Conservation (phyloP, 30 jellyfish, hydroid and myxozoan genomes). For the Hydractinia echinata region DNA sequence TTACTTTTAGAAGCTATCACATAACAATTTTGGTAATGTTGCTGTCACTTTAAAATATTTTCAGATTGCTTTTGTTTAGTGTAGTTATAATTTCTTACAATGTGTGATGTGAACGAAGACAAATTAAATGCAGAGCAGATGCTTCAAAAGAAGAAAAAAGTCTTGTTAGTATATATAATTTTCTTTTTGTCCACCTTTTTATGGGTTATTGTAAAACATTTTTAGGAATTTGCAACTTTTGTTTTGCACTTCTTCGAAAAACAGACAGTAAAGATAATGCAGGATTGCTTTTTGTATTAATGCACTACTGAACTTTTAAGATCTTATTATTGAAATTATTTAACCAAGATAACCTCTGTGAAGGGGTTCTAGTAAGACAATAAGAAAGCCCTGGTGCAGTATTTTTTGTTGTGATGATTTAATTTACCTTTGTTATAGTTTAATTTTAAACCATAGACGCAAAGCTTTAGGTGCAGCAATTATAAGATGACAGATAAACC, state of each 20-base stretch:
- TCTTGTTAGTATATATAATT: not conserved
- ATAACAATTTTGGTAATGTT: no score
- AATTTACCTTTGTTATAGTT: not conserved
- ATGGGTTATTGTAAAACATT: not conserved
- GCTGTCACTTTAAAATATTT: no score
- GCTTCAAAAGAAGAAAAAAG: not conserved
- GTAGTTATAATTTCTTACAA: not conserved
- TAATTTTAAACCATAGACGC: not conserved
- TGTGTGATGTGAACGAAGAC: conserved; percentile 27
- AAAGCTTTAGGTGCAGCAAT: no score
- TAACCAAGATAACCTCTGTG: no score
- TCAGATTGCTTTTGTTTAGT: no score
- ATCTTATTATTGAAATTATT: not conserved
- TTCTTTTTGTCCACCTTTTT: not conserved
- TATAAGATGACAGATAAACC: no score
- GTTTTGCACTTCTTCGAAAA: not conserved
- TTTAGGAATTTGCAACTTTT: not conserved
- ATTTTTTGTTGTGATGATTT: not conserved
- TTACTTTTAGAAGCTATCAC: no score
- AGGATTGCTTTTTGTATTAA: not conserved
- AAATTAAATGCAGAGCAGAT: conserved; percentile 12
- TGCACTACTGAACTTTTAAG: not conserved
- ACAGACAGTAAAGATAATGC: not conserved
- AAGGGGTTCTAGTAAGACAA: no score
- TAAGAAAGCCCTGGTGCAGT: no score